Evolutionary conservation across 2,888 invertebrate genomes (phyloP).

Genomic region (Ptycholaimellus sp.): DNA sequence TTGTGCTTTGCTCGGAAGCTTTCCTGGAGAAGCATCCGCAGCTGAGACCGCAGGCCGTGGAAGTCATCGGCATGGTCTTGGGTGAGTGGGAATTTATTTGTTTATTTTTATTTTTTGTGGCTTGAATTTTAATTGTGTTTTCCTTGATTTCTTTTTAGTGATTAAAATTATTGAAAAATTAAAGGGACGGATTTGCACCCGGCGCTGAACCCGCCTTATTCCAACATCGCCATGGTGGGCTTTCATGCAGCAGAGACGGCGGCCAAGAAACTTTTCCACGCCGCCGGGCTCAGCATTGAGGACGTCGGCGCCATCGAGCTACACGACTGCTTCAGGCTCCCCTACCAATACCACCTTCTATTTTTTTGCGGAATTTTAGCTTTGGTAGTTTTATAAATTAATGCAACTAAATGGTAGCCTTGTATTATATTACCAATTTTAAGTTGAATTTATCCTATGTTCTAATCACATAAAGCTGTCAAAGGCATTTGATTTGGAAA

Average conservation of each 20-base stretch:
- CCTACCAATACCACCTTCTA: too few species aligned
- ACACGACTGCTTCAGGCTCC: slow-evolving; percentile 93
- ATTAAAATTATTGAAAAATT: too few species aligned
- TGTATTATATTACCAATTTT: too few species aligned
- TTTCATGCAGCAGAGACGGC: slow-evolving; percentile 20
- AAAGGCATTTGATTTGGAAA: too few species aligned
- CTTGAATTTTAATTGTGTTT: neutral
- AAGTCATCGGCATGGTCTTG: slow-evolving; percentile 44
- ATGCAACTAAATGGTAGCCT: too few species aligned
- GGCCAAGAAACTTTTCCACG: slow-evolving; percentile 46
- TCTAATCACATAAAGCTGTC: too few species aligned
- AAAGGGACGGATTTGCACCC: too few species aligned
- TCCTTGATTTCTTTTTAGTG: slow-evolving; percentile 1
- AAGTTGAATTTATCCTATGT: too few species aligned
- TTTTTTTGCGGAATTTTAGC: too few species aligned
- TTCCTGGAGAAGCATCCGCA: slow-evolving; percentile 52
- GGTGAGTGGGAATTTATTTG: neutral
- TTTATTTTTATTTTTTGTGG: neutral
- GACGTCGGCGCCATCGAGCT: slow-evolving; percentile 55
- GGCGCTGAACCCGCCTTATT: too few species aligned
- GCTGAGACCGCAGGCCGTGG: slow-evolving; percentile 61
- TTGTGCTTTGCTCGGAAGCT: slow-evolving; percentile 62
- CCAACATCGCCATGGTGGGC: slow-evolving; percentile 44
- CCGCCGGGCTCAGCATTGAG: slow-evolving; percentile 48
- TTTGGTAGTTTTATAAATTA: too few species aligned